Evolutionary conservation across 1,140 invertebrate species (phyloP).

Genomic region (Lithobius niger): DNA sequence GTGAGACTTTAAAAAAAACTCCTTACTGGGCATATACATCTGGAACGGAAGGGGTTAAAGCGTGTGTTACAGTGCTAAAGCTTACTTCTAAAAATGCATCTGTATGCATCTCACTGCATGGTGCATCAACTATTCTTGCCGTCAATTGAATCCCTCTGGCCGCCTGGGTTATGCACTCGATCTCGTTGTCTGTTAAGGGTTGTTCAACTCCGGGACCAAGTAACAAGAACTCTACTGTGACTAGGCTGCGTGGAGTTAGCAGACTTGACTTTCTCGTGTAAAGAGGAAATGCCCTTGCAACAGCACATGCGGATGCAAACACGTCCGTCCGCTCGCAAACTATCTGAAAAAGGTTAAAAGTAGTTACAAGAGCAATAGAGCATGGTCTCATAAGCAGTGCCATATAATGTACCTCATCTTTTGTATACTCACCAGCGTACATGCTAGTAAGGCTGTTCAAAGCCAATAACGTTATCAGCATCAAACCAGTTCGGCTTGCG

Average conservation of each 20-base stretch:
- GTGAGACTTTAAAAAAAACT: too few relatives aligned
- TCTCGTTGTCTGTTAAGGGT: conserved; percentile 40
- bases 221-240: conserved; percentile 47
- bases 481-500: too few relatives aligned
- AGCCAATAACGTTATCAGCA: too few relatives aligned
- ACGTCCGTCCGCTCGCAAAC: conserved; percentile 61
- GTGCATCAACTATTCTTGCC: conserved; percentile 66
- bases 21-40: too few relatives aligned
- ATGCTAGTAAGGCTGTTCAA: too few relatives aligned
- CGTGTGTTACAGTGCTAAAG: too few relatives aligned
- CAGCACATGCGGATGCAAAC: conserved; percentile 59
- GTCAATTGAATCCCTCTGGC: conserved; percentile 51
- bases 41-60: too few relatives aligned
- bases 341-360: conserved; percentile 40
- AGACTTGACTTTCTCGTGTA: conserved; percentile 45
- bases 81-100: conserved; percentile 53
- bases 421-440: too few relatives aligned
- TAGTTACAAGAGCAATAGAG: too few relatives aligned
- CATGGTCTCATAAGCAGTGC: too few relatives aligned
- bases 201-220: conserved; percentile 25
- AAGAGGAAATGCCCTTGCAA: conserved; percentile 61
- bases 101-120: conserved; percentile 72
- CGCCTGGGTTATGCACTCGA: conserved; percentile 44
- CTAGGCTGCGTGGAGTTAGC: conserved; percentile 22
- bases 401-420: too few relatives aligned